These are phyloP conservation scores for Dexiosoma caninum DNA, from an alignment of 2,888 invertebrate genomes.

Conservation along the genomic window DNA sequence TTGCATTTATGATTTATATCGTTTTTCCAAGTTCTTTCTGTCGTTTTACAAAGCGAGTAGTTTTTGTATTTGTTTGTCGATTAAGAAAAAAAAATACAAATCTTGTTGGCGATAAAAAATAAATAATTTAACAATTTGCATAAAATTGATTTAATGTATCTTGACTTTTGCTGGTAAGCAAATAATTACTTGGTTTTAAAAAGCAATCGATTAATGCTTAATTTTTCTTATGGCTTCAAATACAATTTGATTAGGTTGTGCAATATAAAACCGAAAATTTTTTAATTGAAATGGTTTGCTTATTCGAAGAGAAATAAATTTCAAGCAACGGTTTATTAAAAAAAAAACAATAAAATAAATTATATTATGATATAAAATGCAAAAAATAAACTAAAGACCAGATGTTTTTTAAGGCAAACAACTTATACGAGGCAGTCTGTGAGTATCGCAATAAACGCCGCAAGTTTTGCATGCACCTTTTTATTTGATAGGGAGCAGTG, in stretches of 20 bases:
- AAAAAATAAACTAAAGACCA: constrained; percentile 1
- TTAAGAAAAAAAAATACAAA: too few relatives aligned
- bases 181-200: background rate
- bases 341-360: background rate
- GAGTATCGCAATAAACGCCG: background rate
- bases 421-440: background rate
- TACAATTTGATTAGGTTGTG: background rate
- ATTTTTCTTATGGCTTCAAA: background rate
- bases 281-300: background rate
- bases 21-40: too few relatives aligned
- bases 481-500: too few relatives aligned
- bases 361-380: background rate
- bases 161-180: too few relatives aligned
- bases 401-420: constrained; percentile 40
- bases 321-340: background rate
- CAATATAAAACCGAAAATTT: background rate
- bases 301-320: background rate
- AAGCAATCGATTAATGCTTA: background rate
- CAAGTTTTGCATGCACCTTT: too few relatives aligned
- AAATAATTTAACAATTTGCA: constrained; percentile 14
- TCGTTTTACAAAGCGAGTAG: too few relatives aligned
- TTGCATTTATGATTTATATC: background rate
- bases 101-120: background rate
- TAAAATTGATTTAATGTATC: too few relatives aligned
- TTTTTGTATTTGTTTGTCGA: background rate